phyloP scores from a whole-genome alignment of 1,140 invertebrate species.

The Diabrotica undecimpunctata region DNA sequence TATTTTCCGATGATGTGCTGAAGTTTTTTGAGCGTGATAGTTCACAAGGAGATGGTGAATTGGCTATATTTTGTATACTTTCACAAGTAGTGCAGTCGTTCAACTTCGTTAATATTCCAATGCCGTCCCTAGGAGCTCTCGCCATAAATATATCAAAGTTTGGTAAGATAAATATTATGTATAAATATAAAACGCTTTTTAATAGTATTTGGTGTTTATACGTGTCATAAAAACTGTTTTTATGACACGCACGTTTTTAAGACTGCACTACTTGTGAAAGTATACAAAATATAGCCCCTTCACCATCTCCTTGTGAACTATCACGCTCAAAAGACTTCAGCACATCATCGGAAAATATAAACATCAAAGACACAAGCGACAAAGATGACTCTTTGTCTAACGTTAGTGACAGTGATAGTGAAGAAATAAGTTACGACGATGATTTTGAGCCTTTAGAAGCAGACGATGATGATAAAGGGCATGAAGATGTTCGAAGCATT shows the following conservation, averaged over 20 bases:
- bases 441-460: constrained; percentile 9
- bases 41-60: neutral
- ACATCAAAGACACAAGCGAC: neutral
- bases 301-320: neutral
- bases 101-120: constrained; percentile 5
- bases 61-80: constrained; percentile 3
- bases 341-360: neutral
- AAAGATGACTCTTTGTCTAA: neutral
- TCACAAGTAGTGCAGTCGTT: constrained; percentile 9
- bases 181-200: too few relatives aligned
- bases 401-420: neutral
- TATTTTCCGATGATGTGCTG: neutral
- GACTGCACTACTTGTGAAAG: constrained; percentile 8
- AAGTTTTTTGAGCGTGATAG: neutral
- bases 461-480: neutral
- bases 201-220: too few relatives aligned
- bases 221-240: too few relatives aligned
- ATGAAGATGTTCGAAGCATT: neutral
- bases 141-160: neutral
- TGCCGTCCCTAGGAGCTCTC: neutral
- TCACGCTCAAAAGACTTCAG: neutral
- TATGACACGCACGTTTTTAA: too few relatives aligned
- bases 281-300: constrained; percentile 5
- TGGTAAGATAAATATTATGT: too few relatives aligned
- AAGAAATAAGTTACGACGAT: constrained; percentile 6